These are phyloP conservation scores for Maccullochella peelii DNA, from an alignment of 2,113 vertebrate genomes.

Conservation along the genomic window DNA sequence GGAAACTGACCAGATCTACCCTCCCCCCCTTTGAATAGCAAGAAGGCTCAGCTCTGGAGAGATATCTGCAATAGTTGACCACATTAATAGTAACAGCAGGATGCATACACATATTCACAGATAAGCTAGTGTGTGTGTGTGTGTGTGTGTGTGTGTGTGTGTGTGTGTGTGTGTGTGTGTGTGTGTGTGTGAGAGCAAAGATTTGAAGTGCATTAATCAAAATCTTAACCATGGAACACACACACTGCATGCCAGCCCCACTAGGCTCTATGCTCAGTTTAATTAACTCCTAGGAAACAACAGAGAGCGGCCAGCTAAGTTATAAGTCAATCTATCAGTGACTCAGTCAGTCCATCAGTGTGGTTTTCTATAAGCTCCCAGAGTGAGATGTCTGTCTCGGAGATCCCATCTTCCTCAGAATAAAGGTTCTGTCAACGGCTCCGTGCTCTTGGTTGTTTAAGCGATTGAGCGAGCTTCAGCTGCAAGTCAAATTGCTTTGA, in stretches of 20 bases:
- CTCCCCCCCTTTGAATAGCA: constrained; percentile 36
- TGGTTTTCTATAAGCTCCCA: constrained; percentile 26
- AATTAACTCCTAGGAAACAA: constrained; percentile 53
- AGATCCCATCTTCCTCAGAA: constrained; percentile 38
- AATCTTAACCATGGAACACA: constrained; percentile 31
- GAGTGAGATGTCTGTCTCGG: constrained; percentile 46
- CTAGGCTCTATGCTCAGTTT: constrained; percentile 44
- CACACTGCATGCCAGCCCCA: constrained; percentile 30
- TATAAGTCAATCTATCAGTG: constrained; percentile 50
- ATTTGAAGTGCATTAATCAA: constrained; percentile 41
- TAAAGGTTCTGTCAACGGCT: constrained; percentile 35
- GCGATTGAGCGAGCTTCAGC: constrained; percentile 31
- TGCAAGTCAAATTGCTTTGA: constrained; percentile 51
- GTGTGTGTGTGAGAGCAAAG: constrained; percentile 12
- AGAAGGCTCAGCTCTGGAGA: constrained; percentile 15
- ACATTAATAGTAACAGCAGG: constrained; percentile 52
- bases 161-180: constrained; percentile 13
- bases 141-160: constrained; percentile 13
- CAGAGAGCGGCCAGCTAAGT: constrained; percentile 37
- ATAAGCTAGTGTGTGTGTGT: constrained; percentile 12
- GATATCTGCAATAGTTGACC: constrained; percentile 38
- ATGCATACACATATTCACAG: constrained; percentile 12
- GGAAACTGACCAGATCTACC: constrained; percentile 46
- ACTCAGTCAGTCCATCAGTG: constrained; percentile 28
- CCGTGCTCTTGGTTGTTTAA: constrained; percentile 9